Evolutionary conservation across 2,888 invertebrate species (phyloP).

Genomic region (Caenorhabditis sp.): DNA sequence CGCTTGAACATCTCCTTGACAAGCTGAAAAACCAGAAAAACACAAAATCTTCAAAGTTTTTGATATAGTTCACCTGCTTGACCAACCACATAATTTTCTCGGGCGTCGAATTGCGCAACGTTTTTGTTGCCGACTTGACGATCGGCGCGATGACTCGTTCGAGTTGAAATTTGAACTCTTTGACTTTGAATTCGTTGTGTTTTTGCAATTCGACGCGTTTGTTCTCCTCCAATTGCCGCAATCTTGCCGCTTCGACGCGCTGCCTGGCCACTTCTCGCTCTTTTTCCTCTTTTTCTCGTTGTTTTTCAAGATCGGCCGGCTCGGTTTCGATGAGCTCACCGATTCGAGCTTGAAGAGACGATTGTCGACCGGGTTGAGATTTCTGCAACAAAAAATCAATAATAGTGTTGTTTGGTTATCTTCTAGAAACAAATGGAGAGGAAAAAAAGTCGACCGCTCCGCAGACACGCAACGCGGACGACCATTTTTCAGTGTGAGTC

Average conservation of each 20-base stretch:
- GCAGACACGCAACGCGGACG: no score
- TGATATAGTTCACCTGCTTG: constrained; percentile 18
- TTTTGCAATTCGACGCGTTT: not conserved
- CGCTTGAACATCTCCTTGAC: constrained; percentile 35
- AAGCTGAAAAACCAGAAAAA: not conserved
- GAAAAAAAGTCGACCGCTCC: no score
- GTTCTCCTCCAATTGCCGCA: constrained; percentile 1
- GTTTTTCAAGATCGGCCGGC: not conserved
- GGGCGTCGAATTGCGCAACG: constrained; percentile 4
- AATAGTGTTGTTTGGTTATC: not conserved
- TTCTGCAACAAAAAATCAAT: not conserved
- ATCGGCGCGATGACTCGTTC: constrained; percentile 16
- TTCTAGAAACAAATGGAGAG: not conserved
- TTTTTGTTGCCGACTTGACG: constrained; percentile 4
- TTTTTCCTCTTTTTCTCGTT: constrained; percentile 1
- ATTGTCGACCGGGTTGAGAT: not conserved
- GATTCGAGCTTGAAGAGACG: not conserved
- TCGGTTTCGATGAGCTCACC: not conserved
- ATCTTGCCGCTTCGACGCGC: not conserved
- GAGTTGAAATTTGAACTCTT: constrained; percentile 22
- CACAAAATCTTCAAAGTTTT: not conserved
- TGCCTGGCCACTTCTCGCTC: not conserved
- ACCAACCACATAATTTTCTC: constrained; percentile 32
- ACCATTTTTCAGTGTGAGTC: no score
- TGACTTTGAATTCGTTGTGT: not conserved